These are phyloP conservation scores for Diarsia mendica DNA, from an alignment of 2,888 invertebrate genomes.

Conservation along the genomic window DNA sequence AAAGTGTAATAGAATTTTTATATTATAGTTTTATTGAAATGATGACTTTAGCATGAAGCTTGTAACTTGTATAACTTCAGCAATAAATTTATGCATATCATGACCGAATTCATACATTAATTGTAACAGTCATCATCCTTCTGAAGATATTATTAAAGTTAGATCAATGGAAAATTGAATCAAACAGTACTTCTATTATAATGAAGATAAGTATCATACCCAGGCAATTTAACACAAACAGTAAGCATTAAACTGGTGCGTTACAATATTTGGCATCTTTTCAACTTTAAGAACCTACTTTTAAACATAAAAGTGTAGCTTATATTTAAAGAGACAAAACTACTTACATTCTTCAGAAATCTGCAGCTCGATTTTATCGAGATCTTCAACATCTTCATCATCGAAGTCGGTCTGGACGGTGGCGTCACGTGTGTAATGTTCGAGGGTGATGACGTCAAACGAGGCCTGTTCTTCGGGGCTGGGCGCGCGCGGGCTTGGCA, in stretches of 20 bases:
- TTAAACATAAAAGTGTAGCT: neutral
- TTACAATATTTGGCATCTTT: neutral
- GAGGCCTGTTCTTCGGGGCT: constrained; percentile 80
- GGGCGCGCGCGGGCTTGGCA: constrained; percentile 75
- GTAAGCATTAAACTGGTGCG: too few relatives aligned
- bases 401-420: constrained; percentile 89
- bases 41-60: neutral
- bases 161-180: neutral
- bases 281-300: neutral
- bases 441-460: constrained; percentile 86
- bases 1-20: neutral
- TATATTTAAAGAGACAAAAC: neutral
- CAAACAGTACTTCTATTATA: neutral
- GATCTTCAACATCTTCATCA: constrained; percentile 84
- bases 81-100: neutral
- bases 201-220: neutral
- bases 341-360: constrained; percentile 87
- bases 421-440: constrained; percentile 87
- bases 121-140: neutral
- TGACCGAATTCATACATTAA: neutral
- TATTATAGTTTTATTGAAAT: neutral
- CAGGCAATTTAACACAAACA: too few relatives aligned
- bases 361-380: constrained; percentile 87
- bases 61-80: neutral
- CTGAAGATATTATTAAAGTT: neutral